Evolutionary conservation across 2,888 invertebrate species (phyloP).

Genomic region (Erebia ligea): DNA sequence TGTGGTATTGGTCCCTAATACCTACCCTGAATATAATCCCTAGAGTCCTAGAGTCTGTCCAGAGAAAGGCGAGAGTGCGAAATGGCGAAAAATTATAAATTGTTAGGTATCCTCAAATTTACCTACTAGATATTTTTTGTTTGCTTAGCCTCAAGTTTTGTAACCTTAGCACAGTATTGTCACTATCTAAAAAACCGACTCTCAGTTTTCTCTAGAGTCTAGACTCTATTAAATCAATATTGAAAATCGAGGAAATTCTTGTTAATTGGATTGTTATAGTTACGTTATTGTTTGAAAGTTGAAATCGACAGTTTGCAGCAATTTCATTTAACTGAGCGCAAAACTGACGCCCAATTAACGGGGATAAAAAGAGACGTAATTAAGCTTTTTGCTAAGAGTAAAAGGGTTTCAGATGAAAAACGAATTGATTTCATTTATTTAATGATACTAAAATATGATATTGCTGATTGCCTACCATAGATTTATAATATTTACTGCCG

Average conservation of each 20-base stretch:
- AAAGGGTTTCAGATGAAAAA: slow-evolving; percentile 45
- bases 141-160: too few relatives aligned
- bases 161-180: too few relatives aligned
- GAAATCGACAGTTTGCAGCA: slow-evolving; percentile 24
- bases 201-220: neutral
- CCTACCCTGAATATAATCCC: too few relatives aligned
- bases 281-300: slow-evolving; percentile 20
- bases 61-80: too few relatives aligned
- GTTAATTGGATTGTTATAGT: slow-evolving; percentile 19
- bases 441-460: neutral
- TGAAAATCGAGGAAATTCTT: neutral
- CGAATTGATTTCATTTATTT: slow-evolving; percentile 40
- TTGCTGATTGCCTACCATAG: too few relatives aligned
- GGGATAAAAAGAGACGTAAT: slow-evolving; percentile 44
- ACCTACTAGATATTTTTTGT: too few relatives aligned
- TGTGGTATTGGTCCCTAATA: too few relatives aligned
- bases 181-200: too few relatives aligned
- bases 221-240: neutral
- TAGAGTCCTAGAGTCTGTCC: too few relatives aligned
- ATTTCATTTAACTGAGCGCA: slow-evolving; percentile 18
- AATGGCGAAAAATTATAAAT: too few relatives aligned
- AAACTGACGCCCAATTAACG: slow-evolving; percentile 38
- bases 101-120: too few relatives aligned
- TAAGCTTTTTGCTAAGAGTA: slow-evolving; percentile 40
- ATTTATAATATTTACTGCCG: too few relatives aligned